phyloP scores from a whole-genome alignment of 2,888 invertebrate species.

The Drosophila tanythrix region DNA sequence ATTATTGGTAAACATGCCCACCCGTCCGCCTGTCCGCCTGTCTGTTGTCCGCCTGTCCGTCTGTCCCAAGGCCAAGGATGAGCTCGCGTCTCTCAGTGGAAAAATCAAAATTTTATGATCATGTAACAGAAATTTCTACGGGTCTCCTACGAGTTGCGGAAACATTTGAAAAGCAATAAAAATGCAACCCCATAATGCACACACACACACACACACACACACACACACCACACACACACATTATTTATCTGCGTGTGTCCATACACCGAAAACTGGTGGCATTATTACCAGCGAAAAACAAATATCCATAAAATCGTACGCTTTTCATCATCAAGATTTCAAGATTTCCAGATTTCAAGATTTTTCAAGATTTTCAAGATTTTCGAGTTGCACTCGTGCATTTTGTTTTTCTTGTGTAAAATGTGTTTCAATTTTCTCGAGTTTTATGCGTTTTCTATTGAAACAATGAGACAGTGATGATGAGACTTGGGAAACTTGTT shows the following conservation, averaged over 20 bases:
- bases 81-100: conserved; percentile 54
- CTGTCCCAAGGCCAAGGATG: conserved; percentile 76
- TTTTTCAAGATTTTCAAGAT: background rate
- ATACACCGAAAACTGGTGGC: conserved; percentile 45
- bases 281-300: conserved; percentile 73
- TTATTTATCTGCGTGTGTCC: background rate
- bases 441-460: conserved; percentile 82
- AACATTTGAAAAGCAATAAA: conserved; percentile 80
- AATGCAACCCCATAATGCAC: conserved; percentile 66
- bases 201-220: background rate
- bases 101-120: conserved; percentile 78
- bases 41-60: background rate
- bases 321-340: conserved; percentile 64
- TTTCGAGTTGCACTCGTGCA: background rate
- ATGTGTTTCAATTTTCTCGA: conserved; percentile 71
- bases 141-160: conserved; percentile 59
- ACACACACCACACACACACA: background rate
- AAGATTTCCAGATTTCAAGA: background rate
- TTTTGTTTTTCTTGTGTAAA: conserved; percentile 64
- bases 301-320: conserved; percentile 71
- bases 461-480: conserved; percentile 66
- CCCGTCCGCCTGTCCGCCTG: conserved; percentile 4
- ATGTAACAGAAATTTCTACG: conserved; percentile 30
- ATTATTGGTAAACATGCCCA: conserved; percentile 74
- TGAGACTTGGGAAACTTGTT: conserved; percentile 21